These are phyloP conservation scores for Phataginus tetradactyla DNA, from an alignment of 2,797 vertebrate species.

Conservation along the genomic window DNA sequence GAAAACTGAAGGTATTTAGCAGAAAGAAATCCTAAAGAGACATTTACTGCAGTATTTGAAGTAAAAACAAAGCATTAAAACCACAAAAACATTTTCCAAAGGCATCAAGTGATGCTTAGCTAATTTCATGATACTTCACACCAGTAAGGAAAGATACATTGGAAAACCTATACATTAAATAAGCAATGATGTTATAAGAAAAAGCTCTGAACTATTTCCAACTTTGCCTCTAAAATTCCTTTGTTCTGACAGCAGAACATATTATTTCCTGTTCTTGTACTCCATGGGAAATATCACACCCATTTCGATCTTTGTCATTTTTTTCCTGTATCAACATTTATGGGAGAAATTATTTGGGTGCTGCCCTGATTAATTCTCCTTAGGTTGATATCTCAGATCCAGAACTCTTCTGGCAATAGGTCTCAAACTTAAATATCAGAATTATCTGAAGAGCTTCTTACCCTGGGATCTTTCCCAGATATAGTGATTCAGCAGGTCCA, in stretches of 20 bases:
- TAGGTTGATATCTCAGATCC: neutral
- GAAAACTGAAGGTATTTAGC: conserved; percentile 21
- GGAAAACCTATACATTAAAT: conserved; percentile 1
- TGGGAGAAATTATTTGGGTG: neutral
- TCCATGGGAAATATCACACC: conserved; percentile 22
- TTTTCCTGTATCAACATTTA: conserved; percentile 36
- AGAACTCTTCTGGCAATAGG: neutral
- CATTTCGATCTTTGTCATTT: conserved; percentile 16
- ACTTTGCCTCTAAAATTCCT: conserved; percentile 43
- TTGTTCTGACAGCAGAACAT: neutral
- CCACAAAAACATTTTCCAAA: conserved; percentile 12
- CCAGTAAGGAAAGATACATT: neutral
- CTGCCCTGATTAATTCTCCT: neutral
- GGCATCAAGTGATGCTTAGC: neutral
- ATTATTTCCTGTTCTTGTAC: conserved; percentile 50
- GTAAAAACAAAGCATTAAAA: conserved; percentile 37
- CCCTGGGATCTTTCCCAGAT: neutral
- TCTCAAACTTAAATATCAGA: conserved; percentile 12
- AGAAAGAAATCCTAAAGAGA: conserved; percentile 19
- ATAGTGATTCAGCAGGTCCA: neutral
- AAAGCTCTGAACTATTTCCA: conserved; percentile 23
- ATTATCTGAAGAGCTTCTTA: neutral
- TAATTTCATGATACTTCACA: conserved; percentile 42
- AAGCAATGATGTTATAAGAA: conserved; percentile 8
- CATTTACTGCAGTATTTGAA: neutral